Conservation (phyloP, 2,113 vertebrate genomes). For the Vulpes lagopus region DNA sequence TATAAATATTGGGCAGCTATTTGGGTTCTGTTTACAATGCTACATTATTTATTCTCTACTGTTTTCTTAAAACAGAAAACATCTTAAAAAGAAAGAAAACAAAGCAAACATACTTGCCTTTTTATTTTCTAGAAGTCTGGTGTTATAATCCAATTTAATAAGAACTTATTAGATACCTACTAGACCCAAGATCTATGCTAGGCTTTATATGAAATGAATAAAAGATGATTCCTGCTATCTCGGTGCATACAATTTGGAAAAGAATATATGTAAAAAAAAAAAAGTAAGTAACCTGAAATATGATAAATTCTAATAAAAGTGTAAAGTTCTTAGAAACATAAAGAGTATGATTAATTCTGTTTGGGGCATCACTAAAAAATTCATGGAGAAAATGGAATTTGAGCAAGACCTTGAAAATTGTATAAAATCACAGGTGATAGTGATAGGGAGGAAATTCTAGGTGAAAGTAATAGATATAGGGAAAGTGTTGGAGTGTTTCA, state of each 20-base stretch:
- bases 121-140: background rate
- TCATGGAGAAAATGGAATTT: slow-evolving; percentile 26
- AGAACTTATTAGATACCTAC: background rate
- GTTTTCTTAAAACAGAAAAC: background rate
- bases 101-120: background rate
- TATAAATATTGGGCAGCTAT: background rate
- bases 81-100: background rate
- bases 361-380: background rate
- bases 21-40: background rate
- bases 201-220: background rate
- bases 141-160: background rate
- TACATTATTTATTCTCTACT: background rate
- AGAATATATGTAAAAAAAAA: background rate
- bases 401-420: background rate
- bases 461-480: background rate
- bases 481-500: background rate
- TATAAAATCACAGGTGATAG: background rate
- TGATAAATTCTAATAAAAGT: background rate
- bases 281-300: background rate
- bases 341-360: background rate
- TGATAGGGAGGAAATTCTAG: background rate
- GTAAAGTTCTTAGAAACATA: background rate
- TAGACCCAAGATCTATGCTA: background rate
- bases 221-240: background rate
- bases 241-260: background rate